A percentile compares a stretch with the other conserved stretches of the same genome.
These are phyloP conservation scores for Octopus sinensis DNA, from an alignment of 1,140 invertebrate genomes.

Conservation along the genomic window DNA sequence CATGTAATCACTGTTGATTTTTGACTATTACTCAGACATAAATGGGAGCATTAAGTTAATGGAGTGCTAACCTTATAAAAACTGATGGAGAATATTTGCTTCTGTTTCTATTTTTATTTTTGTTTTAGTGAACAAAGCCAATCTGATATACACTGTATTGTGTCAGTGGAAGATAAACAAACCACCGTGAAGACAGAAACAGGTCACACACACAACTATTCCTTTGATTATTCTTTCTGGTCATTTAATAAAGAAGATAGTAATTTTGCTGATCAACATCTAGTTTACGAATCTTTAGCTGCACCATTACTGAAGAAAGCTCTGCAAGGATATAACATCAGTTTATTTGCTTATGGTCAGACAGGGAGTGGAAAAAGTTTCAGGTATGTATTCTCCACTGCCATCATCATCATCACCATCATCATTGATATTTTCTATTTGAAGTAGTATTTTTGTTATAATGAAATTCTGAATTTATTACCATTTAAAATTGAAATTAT, in stretches of 20 bases:
- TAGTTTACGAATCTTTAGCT: constrained; percentile 50
- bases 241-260: constrained; percentile 52
- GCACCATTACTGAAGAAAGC: constrained; percentile 53
- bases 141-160: constrained; percentile 59
- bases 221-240: constrained; percentile 67
- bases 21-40: too few relatives aligned
- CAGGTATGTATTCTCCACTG: constrained; percentile 43
- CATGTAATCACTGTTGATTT: too few relatives aligned
- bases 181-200: constrained; percentile 59
- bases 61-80: too few relatives aligned
- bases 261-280: constrained; percentile 49
- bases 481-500: too few relatives aligned
- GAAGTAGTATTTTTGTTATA: too few relatives aligned
- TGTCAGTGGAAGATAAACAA: constrained; percentile 62
- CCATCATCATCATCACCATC: too few relatives aligned
- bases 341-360: constrained; percentile 92
- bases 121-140: constrained; percentile 58
- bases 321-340: constrained; percentile 58
- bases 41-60: too few relatives aligned
- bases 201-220: constrained; percentile 61
- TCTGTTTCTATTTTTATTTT: constrained; percentile 11
- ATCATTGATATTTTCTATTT: too few relatives aligned
- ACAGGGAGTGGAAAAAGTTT: constrained; percentile 90
- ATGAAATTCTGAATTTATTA: too few relatives aligned
- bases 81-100: too few relatives aligned